phyloP scores from a whole-genome alignment of 2,113 vertebrate genomes.

The Myotis lucifugus region DNA sequence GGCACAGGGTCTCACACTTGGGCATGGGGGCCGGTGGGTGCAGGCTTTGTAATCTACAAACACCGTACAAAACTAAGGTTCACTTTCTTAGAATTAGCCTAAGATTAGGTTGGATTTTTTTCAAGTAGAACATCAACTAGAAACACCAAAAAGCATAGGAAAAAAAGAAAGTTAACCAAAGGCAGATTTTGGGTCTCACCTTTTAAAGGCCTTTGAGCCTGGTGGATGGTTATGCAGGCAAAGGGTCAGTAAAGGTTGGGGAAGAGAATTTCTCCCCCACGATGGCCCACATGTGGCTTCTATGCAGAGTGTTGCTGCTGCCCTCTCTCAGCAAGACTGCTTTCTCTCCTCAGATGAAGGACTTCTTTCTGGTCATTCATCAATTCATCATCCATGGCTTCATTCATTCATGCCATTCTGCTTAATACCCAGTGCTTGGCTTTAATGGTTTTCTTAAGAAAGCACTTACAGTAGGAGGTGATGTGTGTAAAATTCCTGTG shows the following conservation, averaged over 20 bases:
- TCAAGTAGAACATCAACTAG: not conserved
- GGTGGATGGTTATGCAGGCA: not conserved
- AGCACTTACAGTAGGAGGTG: not conserved
- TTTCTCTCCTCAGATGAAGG: too few species aligned
- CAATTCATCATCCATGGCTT: too few species aligned
- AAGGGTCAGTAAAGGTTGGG: not conserved
- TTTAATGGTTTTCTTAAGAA: not conserved
- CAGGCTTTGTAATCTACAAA: not conserved
- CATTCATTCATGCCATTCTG: not conserved
- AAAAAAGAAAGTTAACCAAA: not conserved
- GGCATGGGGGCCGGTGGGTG: fast-evolving
- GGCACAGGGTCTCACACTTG: not conserved
- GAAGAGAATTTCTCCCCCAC: not conserved
- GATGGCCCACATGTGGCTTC: not conserved
- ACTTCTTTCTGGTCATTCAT: too few species aligned
- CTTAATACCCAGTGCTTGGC: not conserved
- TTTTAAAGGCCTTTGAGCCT: not conserved
- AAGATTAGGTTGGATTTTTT: not conserved
- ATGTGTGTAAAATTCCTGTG: not conserved
- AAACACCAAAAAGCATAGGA: not conserved
- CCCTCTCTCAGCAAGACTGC: too few species aligned
- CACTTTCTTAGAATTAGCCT: not conserved
- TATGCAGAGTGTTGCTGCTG: not conserved
- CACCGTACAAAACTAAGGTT: not conserved
- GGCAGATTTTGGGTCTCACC: not conserved